These are phyloP conservation scores for Ecliptopera silaceata DNA, from an alignment of 2,888 invertebrate genomes.

Conservation along the genomic window DNA sequence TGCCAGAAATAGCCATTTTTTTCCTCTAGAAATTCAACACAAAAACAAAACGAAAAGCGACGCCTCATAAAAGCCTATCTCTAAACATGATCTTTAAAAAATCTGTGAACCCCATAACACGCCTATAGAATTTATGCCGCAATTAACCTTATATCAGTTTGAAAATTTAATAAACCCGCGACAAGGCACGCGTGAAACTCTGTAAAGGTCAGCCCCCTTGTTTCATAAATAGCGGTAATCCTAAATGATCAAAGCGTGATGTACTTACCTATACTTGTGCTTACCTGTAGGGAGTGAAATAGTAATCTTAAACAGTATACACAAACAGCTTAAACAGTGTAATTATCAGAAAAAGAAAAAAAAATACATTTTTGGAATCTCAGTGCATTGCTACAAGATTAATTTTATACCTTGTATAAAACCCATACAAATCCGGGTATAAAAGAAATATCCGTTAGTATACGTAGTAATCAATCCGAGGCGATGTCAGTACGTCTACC, in stretches of 20 bases:
- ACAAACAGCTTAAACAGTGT: no score
- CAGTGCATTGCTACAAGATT: no score
- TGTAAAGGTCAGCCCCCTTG: slow-evolving; percentile 45
- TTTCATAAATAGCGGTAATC: slow-evolving; percentile 43
- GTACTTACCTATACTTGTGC: not conserved
- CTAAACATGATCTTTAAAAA: slow-evolving; percentile 26
- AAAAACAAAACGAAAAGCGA: slow-evolving; percentile 9
- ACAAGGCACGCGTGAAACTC: slow-evolving; percentile 35
- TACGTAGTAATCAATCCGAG: slow-evolving; percentile 24
- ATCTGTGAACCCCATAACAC: slow-evolving; percentile 31
- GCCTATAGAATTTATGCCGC: slow-evolving; percentile 31
- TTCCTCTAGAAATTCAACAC: not conserved
- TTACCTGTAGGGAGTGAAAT: not conserved
- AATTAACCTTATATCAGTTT: slow-evolving; percentile 38
- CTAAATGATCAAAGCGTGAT: slow-evolving; percentile 22
- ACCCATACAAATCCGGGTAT: no score
- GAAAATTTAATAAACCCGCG: slow-evolving; percentile 36
- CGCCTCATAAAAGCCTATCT: slow-evolving; percentile 4
- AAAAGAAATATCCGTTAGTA: not conserved
- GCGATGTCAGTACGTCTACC: no score
- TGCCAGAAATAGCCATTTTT: no score
- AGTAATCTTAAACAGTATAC: not conserved
- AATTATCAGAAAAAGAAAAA: no score
- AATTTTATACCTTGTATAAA: no score
- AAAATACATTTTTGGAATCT: no score